Evolutionary conservation across 1,140 invertebrate genomes (phyloP).

Genomic region (Apolygus lucorum): DNA sequence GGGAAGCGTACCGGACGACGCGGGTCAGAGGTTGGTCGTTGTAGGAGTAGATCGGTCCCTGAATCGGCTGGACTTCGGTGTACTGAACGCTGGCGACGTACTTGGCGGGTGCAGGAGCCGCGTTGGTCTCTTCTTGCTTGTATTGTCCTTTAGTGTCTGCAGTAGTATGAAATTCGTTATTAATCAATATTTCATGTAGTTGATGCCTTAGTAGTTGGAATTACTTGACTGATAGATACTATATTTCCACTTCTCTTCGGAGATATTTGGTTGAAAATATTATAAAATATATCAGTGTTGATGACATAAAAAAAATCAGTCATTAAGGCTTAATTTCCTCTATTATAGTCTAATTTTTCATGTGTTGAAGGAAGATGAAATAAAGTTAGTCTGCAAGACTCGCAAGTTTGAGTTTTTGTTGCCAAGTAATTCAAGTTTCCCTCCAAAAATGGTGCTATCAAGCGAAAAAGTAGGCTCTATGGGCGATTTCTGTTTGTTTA

Average conservation of each 20-base stretch:
- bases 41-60: conserved; percentile 32
- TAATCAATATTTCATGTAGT: neutral
- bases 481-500: no score
- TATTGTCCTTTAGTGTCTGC: neutral
- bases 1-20: conserved; percentile 24
- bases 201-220: neutral
- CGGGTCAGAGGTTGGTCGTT: conserved; percentile 27
- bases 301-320: neutral
- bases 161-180: conserved; percentile 13
- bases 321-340: neutral
- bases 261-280: no score
- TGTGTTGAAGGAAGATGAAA: no score
- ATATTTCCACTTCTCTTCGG: neutral
- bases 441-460: no score
- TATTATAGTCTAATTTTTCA: no score
- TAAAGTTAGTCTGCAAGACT: no score
- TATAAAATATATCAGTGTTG: no score
- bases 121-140: conserved; percentile 5
- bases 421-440: no score
- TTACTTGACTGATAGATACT: neutral
- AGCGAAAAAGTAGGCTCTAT: no score
- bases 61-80: conserved; percentile 31
- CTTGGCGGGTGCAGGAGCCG: conserved; percentile 13
- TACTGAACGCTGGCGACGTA: conserved; percentile 31
- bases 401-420: no score